Percentiles rank a stretch among this genome's conserved stretches.
Evolutionary conservation across 2,888 invertebrate genomes (phyloP).

Genomic region (Lycaena phlaeas): DNA sequence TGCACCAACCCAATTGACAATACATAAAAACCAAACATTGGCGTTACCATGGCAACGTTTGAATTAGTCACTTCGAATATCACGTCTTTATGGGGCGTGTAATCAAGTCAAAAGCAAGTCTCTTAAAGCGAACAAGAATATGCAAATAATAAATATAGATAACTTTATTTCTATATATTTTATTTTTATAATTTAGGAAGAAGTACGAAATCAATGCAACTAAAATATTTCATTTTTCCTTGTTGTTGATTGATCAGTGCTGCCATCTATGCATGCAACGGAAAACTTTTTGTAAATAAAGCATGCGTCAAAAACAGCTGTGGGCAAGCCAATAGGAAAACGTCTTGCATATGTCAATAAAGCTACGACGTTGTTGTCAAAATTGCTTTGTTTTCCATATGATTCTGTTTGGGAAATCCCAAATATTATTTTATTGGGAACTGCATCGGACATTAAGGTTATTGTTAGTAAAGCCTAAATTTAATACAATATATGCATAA

Average conservation of each 20-base stretch:
- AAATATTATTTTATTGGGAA: background rate
- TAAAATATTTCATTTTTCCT: background rate
- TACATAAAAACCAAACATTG: no score
- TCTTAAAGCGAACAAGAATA: no score
- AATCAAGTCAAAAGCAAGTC: constrained; percentile 9
- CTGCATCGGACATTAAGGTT: constrained; percentile 1
- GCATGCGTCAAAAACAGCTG: constrained; percentile 66
- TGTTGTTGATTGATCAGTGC: constrained; percentile 38
- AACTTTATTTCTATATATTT: no score
- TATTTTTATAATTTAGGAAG: no score
- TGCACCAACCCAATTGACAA: no score
- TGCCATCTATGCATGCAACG: constrained; percentile 39
- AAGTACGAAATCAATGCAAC: no score
- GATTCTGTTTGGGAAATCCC: constrained; percentile 27
- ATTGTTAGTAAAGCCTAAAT: constrained; percentile 44
- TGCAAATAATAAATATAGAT: no score
- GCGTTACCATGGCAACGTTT: constrained; percentile 13
- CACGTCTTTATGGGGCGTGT: no score
- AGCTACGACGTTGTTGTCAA: constrained; percentile 26
- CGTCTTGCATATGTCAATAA: constrained; percentile 36
- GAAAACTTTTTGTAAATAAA: constrained; percentile 10
- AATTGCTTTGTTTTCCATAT: constrained; percentile 60
- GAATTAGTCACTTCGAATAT: no score
- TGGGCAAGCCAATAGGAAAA: constrained; percentile 44
- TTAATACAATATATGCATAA: background rate